Conservation (phyloP, 2,113 vertebrate genomes). For the Emydocephalus ijimae region DNA sequence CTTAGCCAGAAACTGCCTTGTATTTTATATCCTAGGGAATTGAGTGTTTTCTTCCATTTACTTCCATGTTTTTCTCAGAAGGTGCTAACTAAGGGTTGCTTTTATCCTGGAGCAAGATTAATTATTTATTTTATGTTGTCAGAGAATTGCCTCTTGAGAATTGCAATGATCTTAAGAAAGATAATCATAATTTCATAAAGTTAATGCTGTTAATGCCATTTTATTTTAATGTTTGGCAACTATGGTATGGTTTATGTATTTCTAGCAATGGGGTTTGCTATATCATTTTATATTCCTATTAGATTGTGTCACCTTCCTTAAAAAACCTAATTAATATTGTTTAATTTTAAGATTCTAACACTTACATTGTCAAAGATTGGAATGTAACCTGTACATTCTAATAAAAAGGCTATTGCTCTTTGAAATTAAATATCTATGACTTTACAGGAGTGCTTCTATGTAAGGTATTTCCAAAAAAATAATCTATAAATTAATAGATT, state of each 20-base stretch:
- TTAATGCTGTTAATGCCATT: background rate
- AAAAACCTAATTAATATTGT: background rate
- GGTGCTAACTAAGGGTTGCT: conserved; percentile 49
- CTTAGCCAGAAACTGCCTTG: background rate
- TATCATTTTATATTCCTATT: conserved; percentile 1
- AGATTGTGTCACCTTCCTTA: conserved; percentile 18
- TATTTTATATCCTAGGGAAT: background rate
- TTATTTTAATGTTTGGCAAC: conserved; percentile 12
- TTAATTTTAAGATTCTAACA: background rate
- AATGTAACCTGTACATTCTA: background rate
- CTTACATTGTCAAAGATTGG: background rate
- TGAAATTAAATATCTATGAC: background rate
- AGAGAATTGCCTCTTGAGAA: conserved; percentile 52
- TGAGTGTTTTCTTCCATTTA: conserved; percentile 28
- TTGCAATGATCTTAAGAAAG: conserved; percentile 60
- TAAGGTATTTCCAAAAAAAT: background rate
- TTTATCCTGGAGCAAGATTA: conserved; percentile 55
- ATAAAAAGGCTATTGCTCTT: background rate
- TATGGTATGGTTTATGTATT: conserved; percentile 20
- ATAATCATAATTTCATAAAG: conserved; percentile 53
- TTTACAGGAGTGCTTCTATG: background rate
- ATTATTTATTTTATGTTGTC: conserved; percentile 62
- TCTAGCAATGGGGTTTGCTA: background rate
- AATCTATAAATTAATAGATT: background rate
- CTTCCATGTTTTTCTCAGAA: conserved; percentile 30